Conservation (phyloP, 2,888 invertebrate genomes). For the Marasmarcha lunaedactyla region DNA sequence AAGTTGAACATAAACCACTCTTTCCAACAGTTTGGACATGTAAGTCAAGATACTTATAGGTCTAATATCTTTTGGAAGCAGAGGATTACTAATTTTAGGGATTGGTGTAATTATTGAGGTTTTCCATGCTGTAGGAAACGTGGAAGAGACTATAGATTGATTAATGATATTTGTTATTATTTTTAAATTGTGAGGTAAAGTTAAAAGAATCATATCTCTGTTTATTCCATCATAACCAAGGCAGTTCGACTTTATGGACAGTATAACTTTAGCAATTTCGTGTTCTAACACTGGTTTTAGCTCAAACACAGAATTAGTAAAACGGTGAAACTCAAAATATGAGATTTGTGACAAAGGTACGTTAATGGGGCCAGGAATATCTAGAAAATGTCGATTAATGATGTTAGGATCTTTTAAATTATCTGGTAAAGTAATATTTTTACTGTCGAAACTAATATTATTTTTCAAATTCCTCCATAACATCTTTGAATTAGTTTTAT, state of each 20-base stretch:
- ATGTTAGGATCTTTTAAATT: not conserved
- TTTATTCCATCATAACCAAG: conserved; percentile 9
- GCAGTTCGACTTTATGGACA: conserved; percentile 9
- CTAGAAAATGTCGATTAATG: conserved; percentile 2
- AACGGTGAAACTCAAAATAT: not conserved
- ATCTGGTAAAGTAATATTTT: not conserved
- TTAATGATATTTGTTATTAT: conserved; percentile 5
- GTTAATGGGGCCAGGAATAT: not conserved
- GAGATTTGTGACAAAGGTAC: not conserved
- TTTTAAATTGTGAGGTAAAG: not conserved
- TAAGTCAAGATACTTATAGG: conserved; percentile 10
- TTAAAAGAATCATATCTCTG: conserved; percentile 6
- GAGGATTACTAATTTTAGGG: conserved; percentile 5
- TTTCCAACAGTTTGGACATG: conserved; percentile 10
- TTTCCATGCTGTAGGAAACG: conserved; percentile 6
- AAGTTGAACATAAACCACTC: conserved; percentile 4
- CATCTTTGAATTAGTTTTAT: not conserved
- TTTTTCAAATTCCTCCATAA: conserved; percentile 2
- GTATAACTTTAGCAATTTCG: not conserved
- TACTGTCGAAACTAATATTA: not conserved
- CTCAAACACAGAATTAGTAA: not conserved
- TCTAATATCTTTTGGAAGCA: conserved; percentile 3
- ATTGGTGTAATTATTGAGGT: conserved; percentile 6
- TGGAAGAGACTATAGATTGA: conserved; percentile 2
- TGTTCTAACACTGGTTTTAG: not conserved